phyloP scores from a whole-genome alignment of 1,140 invertebrate species.

The Drosophila kikkawai region DNA sequence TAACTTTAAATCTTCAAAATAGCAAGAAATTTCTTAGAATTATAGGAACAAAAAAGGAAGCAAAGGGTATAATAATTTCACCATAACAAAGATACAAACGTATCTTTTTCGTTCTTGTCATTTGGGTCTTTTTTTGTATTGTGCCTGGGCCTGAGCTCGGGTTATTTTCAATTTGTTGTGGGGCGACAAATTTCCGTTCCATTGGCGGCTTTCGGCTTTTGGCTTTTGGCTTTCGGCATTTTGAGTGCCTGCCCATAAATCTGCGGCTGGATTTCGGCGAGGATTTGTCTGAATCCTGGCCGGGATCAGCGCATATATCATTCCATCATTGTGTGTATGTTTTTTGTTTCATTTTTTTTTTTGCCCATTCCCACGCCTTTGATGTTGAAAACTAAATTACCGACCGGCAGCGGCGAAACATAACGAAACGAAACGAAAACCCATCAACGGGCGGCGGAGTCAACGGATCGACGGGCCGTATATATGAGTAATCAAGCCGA shows the following conservation, averaged over 20 bases:
- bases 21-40: conserved; percentile 17
- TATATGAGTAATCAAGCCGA: conserved; percentile 78
- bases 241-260: conserved; percentile 62
- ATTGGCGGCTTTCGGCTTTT: conserved; percentile 59
- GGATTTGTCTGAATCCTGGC: conserved; percentile 69
- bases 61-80: conserved; percentile 27
- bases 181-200: conserved; percentile 80
- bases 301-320: conserved; percentile 63
- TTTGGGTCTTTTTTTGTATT: conserved; percentile 22
- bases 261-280: conserved; percentile 42
- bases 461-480: conserved; percentile 29
- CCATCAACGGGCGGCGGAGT: conserved; percentile 31
- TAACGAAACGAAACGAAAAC: conserved; percentile 38
- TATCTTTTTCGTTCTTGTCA: conserved; percentile 32
- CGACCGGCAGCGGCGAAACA: conserved; percentile 39
- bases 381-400: conserved; percentile 81
- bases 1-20: background rate
- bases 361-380: conserved; percentile 74
- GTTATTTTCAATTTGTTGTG: conserved; percentile 67
- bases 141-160: background rate
- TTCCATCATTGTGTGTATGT: conserved; percentile 37
- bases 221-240: conserved; percentile 35
- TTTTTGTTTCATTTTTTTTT: conserved; percentile 24
- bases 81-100: conserved; percentile 29
- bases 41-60: background rate